Evolutionary conservation across 1,140 invertebrate genomes (phyloP).

Genomic region (Diorhabda sublineata): DNA sequence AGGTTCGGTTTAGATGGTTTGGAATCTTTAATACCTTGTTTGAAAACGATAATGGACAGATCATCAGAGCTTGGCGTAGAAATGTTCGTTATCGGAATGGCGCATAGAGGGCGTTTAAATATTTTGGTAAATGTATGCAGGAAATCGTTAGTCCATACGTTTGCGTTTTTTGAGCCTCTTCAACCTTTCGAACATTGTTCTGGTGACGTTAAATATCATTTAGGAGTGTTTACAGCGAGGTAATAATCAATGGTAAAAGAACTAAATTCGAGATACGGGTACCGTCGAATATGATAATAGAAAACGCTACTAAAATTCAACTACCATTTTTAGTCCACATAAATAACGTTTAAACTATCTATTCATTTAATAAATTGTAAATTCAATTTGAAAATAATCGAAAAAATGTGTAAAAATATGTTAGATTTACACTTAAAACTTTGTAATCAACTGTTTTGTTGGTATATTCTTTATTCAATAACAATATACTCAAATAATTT

Average conservation of each 20-base stretch:
- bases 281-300: too few relatives aligned
- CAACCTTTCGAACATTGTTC: slow-evolving; percentile 76
- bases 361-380: too few relatives aligned
- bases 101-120: slow-evolving; percentile 87
- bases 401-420: too few relatives aligned
- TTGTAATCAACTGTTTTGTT: too few relatives aligned
- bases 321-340: too few relatives aligned
- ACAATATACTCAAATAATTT: too few relatives aligned
- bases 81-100: slow-evolving; percentile 85
- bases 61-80: slow-evolving; percentile 75
- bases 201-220: slow-evolving; percentile 94
- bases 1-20: slow-evolving; percentile 90
- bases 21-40: slow-evolving; percentile 81
- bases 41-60: slow-evolving; percentile 85
- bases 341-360: too few relatives aligned
- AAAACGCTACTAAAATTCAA: too few relatives aligned
- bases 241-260: slow-evolving; percentile 4
- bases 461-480: too few relatives aligned
- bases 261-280: too few relatives aligned
- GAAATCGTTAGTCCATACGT: slow-evolving; percentile 79
- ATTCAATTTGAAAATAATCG: too few relatives aligned
- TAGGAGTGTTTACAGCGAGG: slow-evolving; percentile 79
- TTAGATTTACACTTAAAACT: too few relatives aligned
- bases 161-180: slow-evolving; percentile 80
- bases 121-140: slow-evolving; percentile 86